These are phyloP conservation scores for Stenoptilia bipunctidactyla DNA, from an alignment of 2,888 invertebrate species.

Conservation along the genomic window DNA sequence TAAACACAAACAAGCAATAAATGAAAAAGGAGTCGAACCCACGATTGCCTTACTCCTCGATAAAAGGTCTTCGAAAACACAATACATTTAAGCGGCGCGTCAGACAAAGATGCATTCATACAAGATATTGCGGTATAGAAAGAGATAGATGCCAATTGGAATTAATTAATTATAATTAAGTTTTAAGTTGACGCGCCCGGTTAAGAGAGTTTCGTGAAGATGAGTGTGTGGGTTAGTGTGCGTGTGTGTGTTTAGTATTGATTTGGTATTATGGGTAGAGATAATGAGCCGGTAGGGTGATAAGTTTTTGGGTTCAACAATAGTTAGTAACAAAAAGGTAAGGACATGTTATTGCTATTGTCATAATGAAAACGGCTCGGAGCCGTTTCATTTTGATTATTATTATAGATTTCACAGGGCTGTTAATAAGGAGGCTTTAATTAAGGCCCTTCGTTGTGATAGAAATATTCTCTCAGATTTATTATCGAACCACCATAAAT, in stretches of 20 bases:
- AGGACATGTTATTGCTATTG: background rate
- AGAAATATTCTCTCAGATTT: too few relatives aligned
- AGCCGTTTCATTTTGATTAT: too few relatives aligned
- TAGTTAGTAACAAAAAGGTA: slow-evolving; percentile 1
- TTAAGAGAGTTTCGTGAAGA: slow-evolving; percentile 55
- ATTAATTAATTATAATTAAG: slow-evolving; percentile 89
- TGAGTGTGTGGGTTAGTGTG: slow-evolving; percentile 34
- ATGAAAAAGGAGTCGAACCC: slow-evolving; percentile 52
- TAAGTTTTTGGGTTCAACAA: slow-evolving; percentile 37
- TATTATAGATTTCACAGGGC: background rate
- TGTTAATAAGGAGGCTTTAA: too few relatives aligned
- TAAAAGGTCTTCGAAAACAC: slow-evolving; percentile 69
- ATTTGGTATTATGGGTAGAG: slow-evolving; percentile 64
- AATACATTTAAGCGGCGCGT: slow-evolving; percentile 60
- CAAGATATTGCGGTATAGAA: slow-evolving; percentile 53
- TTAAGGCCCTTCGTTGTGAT: too few relatives aligned
- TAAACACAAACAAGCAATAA: too few relatives aligned
- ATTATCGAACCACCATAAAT: too few relatives aligned
- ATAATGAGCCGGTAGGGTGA: slow-evolving; percentile 63
- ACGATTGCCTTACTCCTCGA: slow-evolving; percentile 53
- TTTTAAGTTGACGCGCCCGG: slow-evolving; percentile 80
- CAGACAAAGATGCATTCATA: slow-evolving; percentile 46
- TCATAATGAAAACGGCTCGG: too few relatives aligned
- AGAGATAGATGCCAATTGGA: slow-evolving; percentile 73
- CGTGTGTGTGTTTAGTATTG: slow-evolving; percentile 52